Percentiles rank a stretch among this genome's conserved stretches.
Conservation (phyloP, 2,888 invertebrate genomes). For the Spodoptera picta region DNA sequence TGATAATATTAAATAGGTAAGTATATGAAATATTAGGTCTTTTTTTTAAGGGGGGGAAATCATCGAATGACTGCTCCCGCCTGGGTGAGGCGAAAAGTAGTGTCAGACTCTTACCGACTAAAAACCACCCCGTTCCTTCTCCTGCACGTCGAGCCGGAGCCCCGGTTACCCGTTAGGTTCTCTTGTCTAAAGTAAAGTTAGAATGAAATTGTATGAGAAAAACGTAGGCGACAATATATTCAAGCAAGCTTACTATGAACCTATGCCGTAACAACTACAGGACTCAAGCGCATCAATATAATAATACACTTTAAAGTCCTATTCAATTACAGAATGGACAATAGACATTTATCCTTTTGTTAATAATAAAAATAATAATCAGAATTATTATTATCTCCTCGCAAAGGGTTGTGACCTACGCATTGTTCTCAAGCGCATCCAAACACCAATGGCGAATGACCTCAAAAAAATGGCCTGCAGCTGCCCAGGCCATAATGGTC, state of each 20-base stretch:
- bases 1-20: too few relatives aligned
- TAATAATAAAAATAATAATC: conserved; percentile 42
- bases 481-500: conserved; percentile 78
- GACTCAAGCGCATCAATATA: conserved; percentile 12
- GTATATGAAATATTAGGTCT: conserved; percentile 1
- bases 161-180: too few relatives aligned
- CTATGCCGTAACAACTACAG: conserved; percentile 24
- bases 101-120: too few relatives aligned
- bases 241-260: conserved; percentile 1
- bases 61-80: too few relatives aligned
- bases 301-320: conserved; percentile 9
- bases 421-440: conserved; percentile 69
- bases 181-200: conserved; percentile 5
- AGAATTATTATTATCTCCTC: conserved; percentile 37
- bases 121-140: too few relatives aligned
- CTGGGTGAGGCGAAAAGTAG: too few relatives aligned
- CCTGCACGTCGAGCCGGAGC: too few relatives aligned
- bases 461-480: conserved; percentile 72
- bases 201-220: conserved; percentile 16
- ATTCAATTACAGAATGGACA: conserved; percentile 28
- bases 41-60: too few relatives aligned
- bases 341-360: conserved; percentile 27
- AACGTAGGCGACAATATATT: conserved; percentile 40
- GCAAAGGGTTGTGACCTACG: conserved; percentile 72
- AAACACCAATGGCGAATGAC: conserved; percentile 84